phyloP scores from a whole-genome alignment of 2,797 vertebrate genomes.

The Lindbergichthys nudifrons region DNA sequence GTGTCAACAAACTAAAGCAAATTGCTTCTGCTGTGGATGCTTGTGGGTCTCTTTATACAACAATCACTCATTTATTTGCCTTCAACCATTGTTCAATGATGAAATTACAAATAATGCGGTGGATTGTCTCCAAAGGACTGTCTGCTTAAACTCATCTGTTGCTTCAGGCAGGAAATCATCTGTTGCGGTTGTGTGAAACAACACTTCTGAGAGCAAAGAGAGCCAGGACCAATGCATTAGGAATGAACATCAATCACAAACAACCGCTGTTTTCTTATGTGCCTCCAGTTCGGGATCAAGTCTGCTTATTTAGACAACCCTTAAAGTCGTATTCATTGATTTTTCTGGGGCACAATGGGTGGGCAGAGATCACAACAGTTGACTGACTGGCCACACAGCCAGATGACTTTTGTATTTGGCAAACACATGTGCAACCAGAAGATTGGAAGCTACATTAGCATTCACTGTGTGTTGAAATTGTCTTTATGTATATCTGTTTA shows the following conservation, averaged over 20 bases:
- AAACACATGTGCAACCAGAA: neutral
- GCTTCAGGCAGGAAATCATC: neutral
- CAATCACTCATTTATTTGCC: neutral
- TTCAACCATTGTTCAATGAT: neutral
- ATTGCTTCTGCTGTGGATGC: neutral
- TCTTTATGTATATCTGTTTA: neutral
- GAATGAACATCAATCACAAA: neutral
- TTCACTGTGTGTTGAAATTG: neutral
- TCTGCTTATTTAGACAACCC: neutral
- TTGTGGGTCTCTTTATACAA: neutral
- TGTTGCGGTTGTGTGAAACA: neutral
- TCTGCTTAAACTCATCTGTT: neutral
- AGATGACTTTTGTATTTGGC: neutral
- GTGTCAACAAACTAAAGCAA: neutral
- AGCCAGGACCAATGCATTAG: neutral
- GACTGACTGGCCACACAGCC: neutral
- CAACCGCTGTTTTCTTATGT: neutral
- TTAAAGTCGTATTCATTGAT: neutral
- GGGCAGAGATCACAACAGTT: too few relatives aligned
- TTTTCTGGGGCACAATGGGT: neutral
- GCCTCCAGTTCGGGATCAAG: neutral
- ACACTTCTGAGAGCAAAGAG: neutral
- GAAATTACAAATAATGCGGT: neutral
- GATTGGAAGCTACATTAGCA: neutral
- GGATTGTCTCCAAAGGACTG: neutral